phyloP scores from a whole-genome alignment of 37 sponge, comb jelly and placozoan genomes.

The Beroe forskalii region DNA sequence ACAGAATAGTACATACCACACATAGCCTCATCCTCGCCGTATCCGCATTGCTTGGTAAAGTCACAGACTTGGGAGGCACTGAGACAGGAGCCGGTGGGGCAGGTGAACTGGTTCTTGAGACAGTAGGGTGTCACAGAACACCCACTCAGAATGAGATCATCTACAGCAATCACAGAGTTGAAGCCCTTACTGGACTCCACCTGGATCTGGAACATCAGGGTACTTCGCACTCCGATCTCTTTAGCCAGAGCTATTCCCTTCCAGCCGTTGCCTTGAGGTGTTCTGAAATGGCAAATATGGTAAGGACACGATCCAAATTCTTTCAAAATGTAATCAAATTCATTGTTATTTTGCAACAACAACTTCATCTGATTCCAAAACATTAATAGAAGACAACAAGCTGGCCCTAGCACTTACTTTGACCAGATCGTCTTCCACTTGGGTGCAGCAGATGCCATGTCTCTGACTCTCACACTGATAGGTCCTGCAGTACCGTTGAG shows the following conservation, averaged over 20 bases:
- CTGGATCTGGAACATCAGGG: constrained; percentile 62
- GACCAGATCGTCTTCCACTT: constrained; percentile 50
- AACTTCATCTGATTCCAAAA: no score
- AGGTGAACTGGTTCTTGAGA: constrained; percentile 61
- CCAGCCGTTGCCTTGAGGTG: constrained; percentile 36
- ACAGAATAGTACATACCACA: constrained; percentile 29
- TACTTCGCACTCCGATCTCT: constrained; percentile 8
- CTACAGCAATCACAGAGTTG: constrained; percentile 39
- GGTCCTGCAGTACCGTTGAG: constrained; percentile 62
- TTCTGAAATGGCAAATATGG: background rate
- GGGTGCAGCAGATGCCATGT: constrained; percentile 29
- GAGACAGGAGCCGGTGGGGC: constrained; percentile 59
- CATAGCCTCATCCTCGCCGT: constrained; percentile 35
- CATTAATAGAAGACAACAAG: background rate
- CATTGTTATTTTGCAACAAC: no score
- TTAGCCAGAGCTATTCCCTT: constrained; percentile 36
- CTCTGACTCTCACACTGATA: constrained; percentile 51
- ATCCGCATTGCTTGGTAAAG: constrained; percentile 42
- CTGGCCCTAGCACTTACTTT: constrained; percentile 4
- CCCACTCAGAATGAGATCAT: constrained; percentile 19
- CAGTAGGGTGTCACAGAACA: constrained; percentile 62
- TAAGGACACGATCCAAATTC: no score
- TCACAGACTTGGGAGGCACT: constrained; percentile 26
- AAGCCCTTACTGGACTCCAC: constrained; percentile 10
- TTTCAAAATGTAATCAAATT: no score